These are phyloP conservation scores for Chymomyza costata DNA, from an alignment of 1,140 invertebrate genomes.

Conservation along the genomic window DNA sequence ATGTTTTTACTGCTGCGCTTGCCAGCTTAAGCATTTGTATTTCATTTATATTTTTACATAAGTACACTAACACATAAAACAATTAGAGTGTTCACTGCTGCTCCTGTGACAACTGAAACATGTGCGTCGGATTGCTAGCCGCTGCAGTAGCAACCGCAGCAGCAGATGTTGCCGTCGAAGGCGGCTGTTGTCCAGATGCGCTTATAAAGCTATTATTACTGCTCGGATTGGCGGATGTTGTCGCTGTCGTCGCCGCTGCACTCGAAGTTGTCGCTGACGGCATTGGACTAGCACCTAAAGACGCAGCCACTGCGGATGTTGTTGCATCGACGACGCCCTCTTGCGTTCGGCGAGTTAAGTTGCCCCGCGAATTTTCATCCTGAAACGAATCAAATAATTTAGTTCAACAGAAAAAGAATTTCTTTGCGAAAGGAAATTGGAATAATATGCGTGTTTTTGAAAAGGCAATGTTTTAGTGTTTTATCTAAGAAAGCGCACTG, in stretches of 20 bases:
- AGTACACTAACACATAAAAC: constrained; percentile 65
- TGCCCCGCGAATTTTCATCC: too few species aligned
- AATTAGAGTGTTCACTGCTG: constrained; percentile 47
- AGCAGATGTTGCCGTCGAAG: constrained; percentile 57
- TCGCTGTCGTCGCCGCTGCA: constrained; percentile 1
- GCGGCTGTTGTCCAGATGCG: constrained; percentile 43
- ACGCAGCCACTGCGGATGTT: constrained; percentile 19
- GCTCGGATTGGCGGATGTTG: constrained; percentile 18
- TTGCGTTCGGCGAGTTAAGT: neutral
- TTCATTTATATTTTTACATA: constrained; percentile 55
- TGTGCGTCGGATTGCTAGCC: constrained; percentile 65
- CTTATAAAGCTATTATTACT: constrained; percentile 40
- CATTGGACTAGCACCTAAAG: constrained; percentile 12
- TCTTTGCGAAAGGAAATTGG: too few species aligned
- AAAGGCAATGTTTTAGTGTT: too few species aligned
- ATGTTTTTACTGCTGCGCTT: constrained; percentile 12
- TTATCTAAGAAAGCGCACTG: too few species aligned
- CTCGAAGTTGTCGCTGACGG: constrained; percentile 18
- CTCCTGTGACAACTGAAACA: constrained; percentile 66
- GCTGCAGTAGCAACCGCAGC: constrained; percentile 66
- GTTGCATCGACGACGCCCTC: constrained; percentile 12
- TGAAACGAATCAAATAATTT: too few species aligned
- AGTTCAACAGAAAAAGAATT: too few species aligned
- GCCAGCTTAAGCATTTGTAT: constrained; percentile 1
- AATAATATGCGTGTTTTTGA: too few species aligned